Evolutionary conservation across 1,140 invertebrate species (phyloP).

Genomic region (Battus philenor): DNA sequence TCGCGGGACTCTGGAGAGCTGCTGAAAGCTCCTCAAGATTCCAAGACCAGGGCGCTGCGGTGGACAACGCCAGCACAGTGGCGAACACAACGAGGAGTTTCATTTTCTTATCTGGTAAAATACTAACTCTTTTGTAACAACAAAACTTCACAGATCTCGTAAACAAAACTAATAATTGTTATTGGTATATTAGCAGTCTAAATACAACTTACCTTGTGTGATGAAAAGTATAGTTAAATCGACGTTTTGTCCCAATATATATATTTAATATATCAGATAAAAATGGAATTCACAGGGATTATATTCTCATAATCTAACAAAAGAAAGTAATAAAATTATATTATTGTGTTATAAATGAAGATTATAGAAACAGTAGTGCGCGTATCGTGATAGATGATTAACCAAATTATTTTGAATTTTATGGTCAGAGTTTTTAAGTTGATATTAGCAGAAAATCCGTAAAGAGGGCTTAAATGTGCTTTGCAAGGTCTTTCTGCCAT

Average conservation of each 20-base stretch:
- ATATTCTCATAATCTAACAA: conserved; percentile 5
- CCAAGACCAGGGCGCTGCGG: conserved; percentile 18
- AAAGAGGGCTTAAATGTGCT: too few relatives aligned
- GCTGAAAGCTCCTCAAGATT: conserved; percentile 23
- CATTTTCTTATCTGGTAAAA: conserved; percentile 33
- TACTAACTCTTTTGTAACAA: not conserved
- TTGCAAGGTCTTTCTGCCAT: too few relatives aligned
- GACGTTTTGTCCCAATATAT: too few relatives aligned
- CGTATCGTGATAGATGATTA: not conserved
- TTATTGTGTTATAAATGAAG: conserved; percentile 6
- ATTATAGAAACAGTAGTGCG: conserved; percentile 5
- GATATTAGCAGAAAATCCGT: too few relatives aligned
- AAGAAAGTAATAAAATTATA: conserved; percentile 5
- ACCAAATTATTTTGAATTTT: not conserved
- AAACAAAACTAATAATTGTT: not conserved
- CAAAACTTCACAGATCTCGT: not conserved
- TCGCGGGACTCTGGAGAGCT: conserved; percentile 29
- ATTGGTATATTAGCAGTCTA: not conserved
- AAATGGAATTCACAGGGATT: conserved; percentile 2
- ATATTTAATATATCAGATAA: conserved; percentile 5
- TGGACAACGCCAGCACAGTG: conserved; percentile 33
- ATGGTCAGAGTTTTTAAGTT: not conserved
- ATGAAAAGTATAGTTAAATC: not conserved
- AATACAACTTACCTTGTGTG: not conserved
- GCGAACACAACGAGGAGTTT: conserved; percentile 48